A percentile compares a stretch with the other conserved stretches of the same genome.
Conservation (phyloP, 2,888 invertebrate species). For the Hydraecia micacea region DNA sequence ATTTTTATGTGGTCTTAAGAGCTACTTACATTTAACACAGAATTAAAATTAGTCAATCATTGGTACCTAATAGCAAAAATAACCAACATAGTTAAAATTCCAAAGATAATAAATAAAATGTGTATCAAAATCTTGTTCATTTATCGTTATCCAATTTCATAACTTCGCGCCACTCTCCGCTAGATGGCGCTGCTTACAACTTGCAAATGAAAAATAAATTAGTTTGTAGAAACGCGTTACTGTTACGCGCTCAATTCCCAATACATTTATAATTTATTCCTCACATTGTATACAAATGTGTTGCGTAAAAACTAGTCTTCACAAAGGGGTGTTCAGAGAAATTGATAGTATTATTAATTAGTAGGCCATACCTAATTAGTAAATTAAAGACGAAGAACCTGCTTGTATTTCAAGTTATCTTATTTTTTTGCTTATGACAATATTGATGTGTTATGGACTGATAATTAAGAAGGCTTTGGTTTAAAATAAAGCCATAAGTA, state of each 20-base stretch:
- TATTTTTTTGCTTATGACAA: conserved; percentile 9
- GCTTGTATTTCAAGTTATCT: conserved; percentile 4
- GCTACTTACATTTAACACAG: background rate
- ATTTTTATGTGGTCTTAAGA: conserved; percentile 10
- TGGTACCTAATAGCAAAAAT: background rate
- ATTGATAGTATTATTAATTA: conserved; percentile 36
- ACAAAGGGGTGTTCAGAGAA: conserved; percentile 32
- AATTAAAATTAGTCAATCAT: too few species aligned
- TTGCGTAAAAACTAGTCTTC: conserved; percentile 31
- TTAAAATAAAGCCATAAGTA: background rate
- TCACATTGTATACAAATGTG: conserved; percentile 34
- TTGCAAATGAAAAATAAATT: conserved; percentile 1
- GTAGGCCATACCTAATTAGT: conserved; percentile 2
- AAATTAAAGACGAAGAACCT: background rate
- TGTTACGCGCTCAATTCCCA: background rate
- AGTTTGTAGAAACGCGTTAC: background rate
- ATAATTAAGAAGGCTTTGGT: background rate
- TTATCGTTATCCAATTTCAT: conserved; percentile 15
- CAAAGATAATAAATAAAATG: background rate
- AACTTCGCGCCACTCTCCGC: conserved; percentile 74
- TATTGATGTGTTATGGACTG: background rate
- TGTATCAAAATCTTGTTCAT: background rate
- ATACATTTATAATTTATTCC: conserved; percentile 30
- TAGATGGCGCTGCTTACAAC: conserved; percentile 78
- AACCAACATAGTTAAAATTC: too few species aligned